Evolutionary conservation across 2,797 vertebrate species (phyloP).

Genomic region (Pristis pectinata): DNA sequence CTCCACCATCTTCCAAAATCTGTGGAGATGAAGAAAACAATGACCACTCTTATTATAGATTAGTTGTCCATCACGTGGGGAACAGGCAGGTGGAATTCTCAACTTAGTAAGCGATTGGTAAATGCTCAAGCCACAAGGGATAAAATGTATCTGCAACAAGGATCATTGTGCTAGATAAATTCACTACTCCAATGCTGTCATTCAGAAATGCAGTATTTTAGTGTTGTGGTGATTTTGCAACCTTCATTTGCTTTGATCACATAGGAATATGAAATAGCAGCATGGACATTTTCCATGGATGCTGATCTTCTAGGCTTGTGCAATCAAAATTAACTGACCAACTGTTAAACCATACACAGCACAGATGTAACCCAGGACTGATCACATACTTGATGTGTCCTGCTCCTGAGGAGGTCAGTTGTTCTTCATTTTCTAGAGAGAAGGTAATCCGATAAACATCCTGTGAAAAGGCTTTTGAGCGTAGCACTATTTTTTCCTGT

Average conservation of each 20-base stretch:
- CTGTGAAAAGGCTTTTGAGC: conserved; percentile 79
- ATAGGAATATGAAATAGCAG: neutral
- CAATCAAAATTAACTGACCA: neutral
- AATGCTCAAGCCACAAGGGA: neutral
- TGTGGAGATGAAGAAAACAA: conserved; percentile 45
- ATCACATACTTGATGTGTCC: conserved; percentile 81
- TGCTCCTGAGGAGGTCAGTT: conserved; percentile 75
- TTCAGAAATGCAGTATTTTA: neutral
- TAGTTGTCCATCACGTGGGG: neutral
- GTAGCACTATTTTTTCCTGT: conserved; percentile 70
- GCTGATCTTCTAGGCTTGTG: neutral
- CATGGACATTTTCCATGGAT: neutral
- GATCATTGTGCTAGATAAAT: neutral
- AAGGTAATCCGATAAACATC: conserved; percentile 81
- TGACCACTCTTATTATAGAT: neutral
- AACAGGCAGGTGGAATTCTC: neutral
- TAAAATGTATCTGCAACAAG: neutral
- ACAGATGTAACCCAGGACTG: neutral
- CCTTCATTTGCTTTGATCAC: no score
- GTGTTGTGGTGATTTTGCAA: neutral
- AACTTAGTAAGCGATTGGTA: neutral
- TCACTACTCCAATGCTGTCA: neutral
- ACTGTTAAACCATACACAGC: neutral
- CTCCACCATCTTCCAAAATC: conserved; percentile 86
- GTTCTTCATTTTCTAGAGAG: conserved; percentile 72